Conservation (phyloP, 1,140 invertebrate species). For the Procambarus clarkii region DNA sequence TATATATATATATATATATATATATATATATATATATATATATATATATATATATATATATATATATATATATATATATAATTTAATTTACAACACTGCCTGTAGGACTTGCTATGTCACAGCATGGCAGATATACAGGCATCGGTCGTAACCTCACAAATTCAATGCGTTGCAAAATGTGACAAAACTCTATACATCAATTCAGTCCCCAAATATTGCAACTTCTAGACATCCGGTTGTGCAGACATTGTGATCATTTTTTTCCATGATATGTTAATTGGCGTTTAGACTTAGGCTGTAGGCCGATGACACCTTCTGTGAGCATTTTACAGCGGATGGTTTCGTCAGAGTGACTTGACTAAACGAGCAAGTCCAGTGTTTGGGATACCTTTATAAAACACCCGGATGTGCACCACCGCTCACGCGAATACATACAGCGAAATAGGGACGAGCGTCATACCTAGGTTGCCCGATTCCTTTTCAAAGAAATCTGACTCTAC, state of each 20-base stretch:
- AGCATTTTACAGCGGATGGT: not conserved
- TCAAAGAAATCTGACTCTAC: not conserved
- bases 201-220: not conserved
- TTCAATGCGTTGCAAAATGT: not conserved
- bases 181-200: not conserved
- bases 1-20: not conserved
- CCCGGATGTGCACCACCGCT: not conserved
- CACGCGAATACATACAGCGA: not conserved
- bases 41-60: not conserved
- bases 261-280: constrained; percentile 24
- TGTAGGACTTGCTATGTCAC: constrained; percentile 32
- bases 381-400: not conserved
- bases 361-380: not conserved
- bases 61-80: too few species aligned
- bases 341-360: not conserved
- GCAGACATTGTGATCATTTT: not conserved
- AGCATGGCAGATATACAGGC: constrained; percentile 43
- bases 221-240: not conserved
- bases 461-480: not conserved
- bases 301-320: not conserved
- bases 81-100: not conserved
- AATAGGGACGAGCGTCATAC: not conserved
- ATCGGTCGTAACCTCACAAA: not conserved
- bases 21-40: not conserved
- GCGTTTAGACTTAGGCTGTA: constrained; percentile 3